phyloP scores from a whole-genome alignment of 2,113 vertebrate genomes.

The Oreochromis aureus region DNA sequence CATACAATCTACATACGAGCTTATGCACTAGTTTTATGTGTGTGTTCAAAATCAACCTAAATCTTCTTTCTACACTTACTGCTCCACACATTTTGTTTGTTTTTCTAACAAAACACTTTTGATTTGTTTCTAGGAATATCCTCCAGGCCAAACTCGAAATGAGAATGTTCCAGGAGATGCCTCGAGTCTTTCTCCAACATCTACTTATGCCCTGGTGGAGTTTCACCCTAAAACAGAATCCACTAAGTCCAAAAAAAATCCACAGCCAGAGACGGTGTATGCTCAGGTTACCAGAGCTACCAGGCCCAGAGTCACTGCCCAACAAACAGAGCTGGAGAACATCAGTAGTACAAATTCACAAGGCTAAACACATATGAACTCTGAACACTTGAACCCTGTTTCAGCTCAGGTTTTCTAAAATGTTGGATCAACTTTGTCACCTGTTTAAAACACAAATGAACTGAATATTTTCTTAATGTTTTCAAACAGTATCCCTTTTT shows the following conservation, averaged over 20 bases:
- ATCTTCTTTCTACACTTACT: background rate
- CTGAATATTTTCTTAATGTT: background rate
- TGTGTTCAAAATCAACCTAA: background rate
- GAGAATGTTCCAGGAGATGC: background rate
- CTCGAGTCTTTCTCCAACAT: background rate
- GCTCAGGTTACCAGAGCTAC: background rate
- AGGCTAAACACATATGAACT: background rate
- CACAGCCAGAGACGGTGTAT: background rate
- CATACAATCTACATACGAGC: rapidly evolving
- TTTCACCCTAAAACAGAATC: background rate
- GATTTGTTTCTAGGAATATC: rapidly evolving
- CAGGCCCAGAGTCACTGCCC: background rate
- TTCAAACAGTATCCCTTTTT: rapidly evolving
- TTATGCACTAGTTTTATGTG: background rate
- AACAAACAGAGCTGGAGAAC: background rate
- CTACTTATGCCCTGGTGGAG: background rate
- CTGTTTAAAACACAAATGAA: background rate
- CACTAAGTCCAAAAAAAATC: rapidly evolving
- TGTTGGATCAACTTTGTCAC: background rate
- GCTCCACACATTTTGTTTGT: background rate
- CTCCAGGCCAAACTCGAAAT: rapidly evolving
- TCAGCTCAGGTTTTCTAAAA: background rate
- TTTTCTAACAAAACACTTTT: background rate
- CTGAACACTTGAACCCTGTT: background rate
- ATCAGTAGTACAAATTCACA: background rate